phyloP scores from a whole-genome alignment of 2,113 vertebrate species.

The Noturus placidus region DNA sequence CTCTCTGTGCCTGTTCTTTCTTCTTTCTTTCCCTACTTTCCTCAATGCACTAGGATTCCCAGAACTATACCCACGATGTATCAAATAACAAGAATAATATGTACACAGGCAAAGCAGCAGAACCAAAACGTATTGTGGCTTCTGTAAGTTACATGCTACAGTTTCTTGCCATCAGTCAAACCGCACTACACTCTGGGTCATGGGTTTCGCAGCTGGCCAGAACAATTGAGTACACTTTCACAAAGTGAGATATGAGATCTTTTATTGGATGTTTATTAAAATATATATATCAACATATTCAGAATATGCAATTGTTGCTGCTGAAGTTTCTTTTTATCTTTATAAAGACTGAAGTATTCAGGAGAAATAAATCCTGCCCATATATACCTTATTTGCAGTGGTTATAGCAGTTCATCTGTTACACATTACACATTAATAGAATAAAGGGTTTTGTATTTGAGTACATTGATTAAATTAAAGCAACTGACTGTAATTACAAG shows the following conservation, averaged over 20 bases:
- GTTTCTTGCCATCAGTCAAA: constrained; percentile 13
- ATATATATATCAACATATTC: too few relatives aligned
- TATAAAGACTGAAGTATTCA: not conserved
- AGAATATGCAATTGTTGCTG: not conserved
- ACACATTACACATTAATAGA: not conserved
- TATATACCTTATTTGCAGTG: not conserved
- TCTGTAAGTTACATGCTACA: not conserved
- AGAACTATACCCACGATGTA: not conserved
- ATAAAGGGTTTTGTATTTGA: not conserved
- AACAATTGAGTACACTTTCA: not conserved
- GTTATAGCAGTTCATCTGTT: not conserved
- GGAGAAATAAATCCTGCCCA: not conserved
- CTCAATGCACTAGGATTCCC: not conserved
- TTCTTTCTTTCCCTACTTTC: not conserved
- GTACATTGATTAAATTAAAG: not conserved
- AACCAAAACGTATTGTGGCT: not conserved
- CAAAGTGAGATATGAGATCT: not conserved
- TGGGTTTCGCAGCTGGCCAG: constrained; percentile 1
- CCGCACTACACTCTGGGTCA: constrained; percentile 2
- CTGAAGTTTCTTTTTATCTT: not conserved
- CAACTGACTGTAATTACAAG: not conserved
- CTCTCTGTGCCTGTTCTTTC: not conserved
- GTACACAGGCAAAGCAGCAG: not conserved
- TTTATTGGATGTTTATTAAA: not conserved
- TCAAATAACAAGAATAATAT: constrained; percentile 13